Evolutionary conservation across 2,888 invertebrate species (phyloP), one percentile per base, ranked within the genome.

Genomic region (Troilus luridus): DNA sequence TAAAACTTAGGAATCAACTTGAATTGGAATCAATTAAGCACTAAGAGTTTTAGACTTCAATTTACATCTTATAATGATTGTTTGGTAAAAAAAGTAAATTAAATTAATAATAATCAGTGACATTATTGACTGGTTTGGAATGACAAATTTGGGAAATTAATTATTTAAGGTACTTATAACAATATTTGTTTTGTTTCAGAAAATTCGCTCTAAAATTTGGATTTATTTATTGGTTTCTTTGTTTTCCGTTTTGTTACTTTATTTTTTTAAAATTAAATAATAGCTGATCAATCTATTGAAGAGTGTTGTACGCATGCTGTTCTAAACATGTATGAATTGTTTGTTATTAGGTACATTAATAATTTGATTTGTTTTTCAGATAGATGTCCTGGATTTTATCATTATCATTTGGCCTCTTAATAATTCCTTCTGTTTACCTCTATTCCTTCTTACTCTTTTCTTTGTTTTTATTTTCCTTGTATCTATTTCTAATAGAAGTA

Each of bases 331-430:
- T 89, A 62, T 62, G 56, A 89, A 67, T 58, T 62, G 72, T 89
- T 67, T 62, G 64, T 88, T 27, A 89, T 67, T 67, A 72, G 89
- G 89, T 89, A 67, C 85, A 85, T 85, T 85, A 85, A 85, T 85
- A 85, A 67, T 89, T 67, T 60, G 60, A 62, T 89, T 89, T 89
- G 89, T 89, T 90, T 88, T 91, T 91, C 91, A 91, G 88, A 88
- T 91, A 88, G 60, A 60, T 60, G 54, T 89, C 89, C 89, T 89
- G 62, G 89, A 54, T 89, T 64, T 64, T 89, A 62, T 89, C 89
- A 85, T 56, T 81, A 58, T 85, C n/a, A 41, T 77, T 77, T 27
- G 72, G 27, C 60, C 62, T 17, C 6, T 60, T 56, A 21, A 24
- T 88, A 62, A 59, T 88, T 90, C 89, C 90, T 77, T 59, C 81